Evolutionary conservation across 2,797 vertebrate genomes (phyloP), one percentile per base, ranked within the genome.

Genomic region (Furcifer pardalis): DNA sequence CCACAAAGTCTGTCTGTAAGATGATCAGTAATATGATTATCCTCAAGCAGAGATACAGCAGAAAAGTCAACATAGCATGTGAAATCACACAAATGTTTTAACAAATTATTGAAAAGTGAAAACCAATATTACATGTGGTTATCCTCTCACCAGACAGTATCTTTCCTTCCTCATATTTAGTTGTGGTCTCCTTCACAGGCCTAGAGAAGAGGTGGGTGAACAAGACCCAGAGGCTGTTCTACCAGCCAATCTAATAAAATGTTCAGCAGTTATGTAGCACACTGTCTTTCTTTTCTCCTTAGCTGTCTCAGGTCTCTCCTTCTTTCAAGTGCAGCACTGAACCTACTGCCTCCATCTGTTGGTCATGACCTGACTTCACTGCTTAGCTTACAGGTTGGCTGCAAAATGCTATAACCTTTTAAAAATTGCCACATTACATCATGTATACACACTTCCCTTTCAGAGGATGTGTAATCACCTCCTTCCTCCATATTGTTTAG

Each of bases 401-500:
- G 52, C 66, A 72, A 84, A 62, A 37, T 78, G 75, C 35, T 77
- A 69, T 77, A 77, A 68, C 66, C n/a, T 17, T 60, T 66, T 71
- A 30, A 84, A 84, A 72, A 78, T 23, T 72, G 66, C 66, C 71
- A 46, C 66, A 78, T 84, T 69, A 78, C 40, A 46, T 71, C 66
- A 84, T 60, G 52, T 21, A 12, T 3, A 27, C 40, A 42, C 65
- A 37, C 52, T 27, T 40, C 49, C 62, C 49, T 44, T 84, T 82
- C 27, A 78, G 52, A 84, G 56, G 65, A 77, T 84, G 74, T 69
- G 52, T 78, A 75, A 84, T 69, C 49, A 84, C 72, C 68, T 86
- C n/a, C 84, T 86, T 81, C 79, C 84, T 86, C 63, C 74, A 86
- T 86, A 71, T 77, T 69, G 79, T 86, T 86, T 86, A 68, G 7